Percentiles rank a stretch among this genome's conserved stretches.
Evolutionary conservation across 2,113 vertebrate species (phyloP).

Genomic region (Pipra filicauda): DNA sequence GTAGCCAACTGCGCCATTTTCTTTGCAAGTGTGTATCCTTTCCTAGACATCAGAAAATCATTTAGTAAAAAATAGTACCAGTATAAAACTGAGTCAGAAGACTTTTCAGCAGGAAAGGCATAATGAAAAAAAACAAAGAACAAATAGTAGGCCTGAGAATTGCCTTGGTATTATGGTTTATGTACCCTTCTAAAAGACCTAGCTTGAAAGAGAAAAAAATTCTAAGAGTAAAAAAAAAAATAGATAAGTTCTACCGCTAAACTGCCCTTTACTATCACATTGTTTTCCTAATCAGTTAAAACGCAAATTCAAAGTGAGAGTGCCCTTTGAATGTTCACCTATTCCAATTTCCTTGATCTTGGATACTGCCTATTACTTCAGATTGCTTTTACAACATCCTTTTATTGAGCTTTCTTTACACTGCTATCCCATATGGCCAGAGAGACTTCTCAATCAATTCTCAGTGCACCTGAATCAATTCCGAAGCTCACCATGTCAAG

Average conservation of each 20-base stretch:
- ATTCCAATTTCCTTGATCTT: constrained; percentile 1
- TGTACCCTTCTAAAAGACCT: neutral
- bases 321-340: neutral
- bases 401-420: constrained; percentile 44
- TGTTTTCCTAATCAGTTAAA: neutral
- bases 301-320: neutral
- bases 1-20: neutral
- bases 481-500: constrained; percentile 44
- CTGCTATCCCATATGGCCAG: neutral
- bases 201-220: neutral
- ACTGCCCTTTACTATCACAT: neutral
- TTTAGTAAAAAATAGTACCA: neutral
- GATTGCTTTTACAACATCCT: constrained; percentile 9
- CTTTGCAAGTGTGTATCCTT: neutral
- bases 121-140: neutral
- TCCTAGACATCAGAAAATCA: neutral
- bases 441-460: constrained; percentile 56
- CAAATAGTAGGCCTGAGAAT: neutral
- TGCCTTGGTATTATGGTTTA: neutral
- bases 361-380: neutral
- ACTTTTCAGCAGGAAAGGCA: neutral
- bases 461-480: constrained; percentile 55
- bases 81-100: neutral
- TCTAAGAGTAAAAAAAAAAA: neutral
- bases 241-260: neutral